phyloP scores from a whole-genome alignment of 1,140 invertebrate species.

The Aphaenogaster floridana region DNA sequence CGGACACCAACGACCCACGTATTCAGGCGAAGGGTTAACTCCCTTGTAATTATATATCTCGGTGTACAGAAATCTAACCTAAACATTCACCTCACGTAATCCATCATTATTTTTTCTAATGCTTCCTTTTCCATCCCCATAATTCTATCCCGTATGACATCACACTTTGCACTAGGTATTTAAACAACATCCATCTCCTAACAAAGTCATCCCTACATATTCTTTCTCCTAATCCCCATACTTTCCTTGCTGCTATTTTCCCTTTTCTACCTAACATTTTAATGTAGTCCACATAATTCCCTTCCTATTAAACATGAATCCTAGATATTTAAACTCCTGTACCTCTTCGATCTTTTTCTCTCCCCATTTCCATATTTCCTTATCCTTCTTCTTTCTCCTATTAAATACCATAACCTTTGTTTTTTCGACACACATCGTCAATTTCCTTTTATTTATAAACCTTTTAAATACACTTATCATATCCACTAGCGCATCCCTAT shows the following conservation, averaged over 20 bases:
- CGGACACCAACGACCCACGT: too few species aligned
- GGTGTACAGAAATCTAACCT: constrained; percentile 41
- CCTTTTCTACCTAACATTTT: background rate
- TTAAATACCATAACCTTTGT: background rate
- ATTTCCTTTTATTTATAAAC: background rate
- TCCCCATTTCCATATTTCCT: too few species aligned
- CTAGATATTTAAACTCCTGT: too few species aligned
- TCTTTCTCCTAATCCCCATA: background rate
- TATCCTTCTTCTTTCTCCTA: too few species aligned
- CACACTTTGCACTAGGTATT: background rate
- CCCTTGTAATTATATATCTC: too few species aligned
- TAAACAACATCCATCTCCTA: background rate
- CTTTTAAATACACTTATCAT: background rate
- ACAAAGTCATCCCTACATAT: background rate
- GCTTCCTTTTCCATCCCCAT: background rate
- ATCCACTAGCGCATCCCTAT: background rate
- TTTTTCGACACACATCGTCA: background rate
- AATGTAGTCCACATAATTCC: too few species aligned
- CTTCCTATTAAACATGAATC: too few species aligned
- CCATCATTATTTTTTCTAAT: background rate
- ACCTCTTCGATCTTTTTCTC: too few species aligned
- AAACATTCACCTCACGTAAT: constrained; percentile 32
- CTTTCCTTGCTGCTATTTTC: background rate
- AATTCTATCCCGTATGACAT: background rate
- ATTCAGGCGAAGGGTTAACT: too few species aligned